Evolutionary conservation across 2,113 vertebrate genomes (phyloP).

Genomic region (Ceyx melanurus): DNA sequence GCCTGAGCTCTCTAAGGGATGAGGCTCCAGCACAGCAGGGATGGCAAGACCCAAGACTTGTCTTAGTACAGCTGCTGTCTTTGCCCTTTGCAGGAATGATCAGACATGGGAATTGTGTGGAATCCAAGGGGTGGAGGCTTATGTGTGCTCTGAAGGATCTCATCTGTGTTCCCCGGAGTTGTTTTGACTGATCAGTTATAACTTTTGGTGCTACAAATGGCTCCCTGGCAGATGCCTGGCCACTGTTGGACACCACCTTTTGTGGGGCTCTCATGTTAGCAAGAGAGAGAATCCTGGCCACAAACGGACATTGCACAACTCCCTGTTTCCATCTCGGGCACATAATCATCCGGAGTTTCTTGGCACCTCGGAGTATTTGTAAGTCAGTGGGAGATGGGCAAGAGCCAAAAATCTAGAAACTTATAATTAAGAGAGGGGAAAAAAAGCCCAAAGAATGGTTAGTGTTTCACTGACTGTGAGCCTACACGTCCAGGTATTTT

Average conservation of each 20-base stretch:
- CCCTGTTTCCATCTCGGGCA: background rate
- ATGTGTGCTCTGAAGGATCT: background rate
- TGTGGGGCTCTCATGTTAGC: background rate
- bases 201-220: background rate
- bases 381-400: slow-evolving; percentile 13
- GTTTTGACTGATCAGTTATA: background rate
- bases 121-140: background rate
- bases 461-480: slow-evolving; percentile 25
- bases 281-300: background rate
- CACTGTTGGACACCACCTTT: background rate
- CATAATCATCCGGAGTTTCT: background rate
- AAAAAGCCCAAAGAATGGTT: slow-evolving; percentile 5
- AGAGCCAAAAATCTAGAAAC: slow-evolving; percentile 34
- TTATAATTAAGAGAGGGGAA: slow-evolving; percentile 9
- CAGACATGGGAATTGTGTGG: background rate
- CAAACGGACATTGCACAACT: background rate
- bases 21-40: fast-evolving
- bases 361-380: background rate
- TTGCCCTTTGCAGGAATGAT: background rate
- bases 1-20: background rate
- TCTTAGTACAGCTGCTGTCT: background rate
- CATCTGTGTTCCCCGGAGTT: background rate
- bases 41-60: background rate
- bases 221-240: background rate
- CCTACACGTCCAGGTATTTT: background rate